Conservation (phyloP, 2,797 vertebrate species). For the Cynodonichthys magdalenae region DNA sequence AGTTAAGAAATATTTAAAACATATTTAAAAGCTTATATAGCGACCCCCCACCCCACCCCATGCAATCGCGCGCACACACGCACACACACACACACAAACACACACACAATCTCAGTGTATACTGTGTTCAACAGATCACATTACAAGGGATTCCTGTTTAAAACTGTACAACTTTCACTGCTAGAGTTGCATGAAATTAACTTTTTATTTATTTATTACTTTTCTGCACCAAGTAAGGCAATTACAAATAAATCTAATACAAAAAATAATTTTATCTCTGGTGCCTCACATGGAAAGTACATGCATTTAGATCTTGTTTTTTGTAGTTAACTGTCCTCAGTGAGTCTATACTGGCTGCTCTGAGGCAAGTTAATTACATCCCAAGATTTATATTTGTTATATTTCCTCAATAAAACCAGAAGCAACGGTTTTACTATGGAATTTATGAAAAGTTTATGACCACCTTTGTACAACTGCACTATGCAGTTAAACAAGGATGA, state of each 20-base stretch:
- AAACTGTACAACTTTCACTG: too few relatives aligned
- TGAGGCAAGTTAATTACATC: not conserved
- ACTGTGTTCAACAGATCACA: too few relatives aligned
- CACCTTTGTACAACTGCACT: not conserved
- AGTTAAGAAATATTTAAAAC: too few relatives aligned
- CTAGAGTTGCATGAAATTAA: too few relatives aligned
- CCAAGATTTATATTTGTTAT: not conserved
- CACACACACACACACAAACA: too few relatives aligned
- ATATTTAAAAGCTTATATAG: too few relatives aligned
- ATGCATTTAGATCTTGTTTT: constrained; percentile 4
- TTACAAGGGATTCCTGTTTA: too few relatives aligned
- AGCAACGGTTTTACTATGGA: not conserved
- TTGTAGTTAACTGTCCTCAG: not conserved
- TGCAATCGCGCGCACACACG: too few relatives aligned
- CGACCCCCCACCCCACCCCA: too few relatives aligned
- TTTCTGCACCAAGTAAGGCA: not conserved
- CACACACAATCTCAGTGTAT: too few relatives aligned
- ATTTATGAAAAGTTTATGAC: not conserved
- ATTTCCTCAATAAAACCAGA: not conserved
- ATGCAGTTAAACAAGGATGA: not conserved
- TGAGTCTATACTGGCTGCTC: constrained; percentile 1
- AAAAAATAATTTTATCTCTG: not conserved
- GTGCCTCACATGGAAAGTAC: not conserved
- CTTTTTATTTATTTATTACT: too few relatives aligned
- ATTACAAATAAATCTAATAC: not conserved